Evolutionary conservation across 2,797 vertebrate species (phyloP).

Genomic region (Peromyscus nudipes): DNA sequence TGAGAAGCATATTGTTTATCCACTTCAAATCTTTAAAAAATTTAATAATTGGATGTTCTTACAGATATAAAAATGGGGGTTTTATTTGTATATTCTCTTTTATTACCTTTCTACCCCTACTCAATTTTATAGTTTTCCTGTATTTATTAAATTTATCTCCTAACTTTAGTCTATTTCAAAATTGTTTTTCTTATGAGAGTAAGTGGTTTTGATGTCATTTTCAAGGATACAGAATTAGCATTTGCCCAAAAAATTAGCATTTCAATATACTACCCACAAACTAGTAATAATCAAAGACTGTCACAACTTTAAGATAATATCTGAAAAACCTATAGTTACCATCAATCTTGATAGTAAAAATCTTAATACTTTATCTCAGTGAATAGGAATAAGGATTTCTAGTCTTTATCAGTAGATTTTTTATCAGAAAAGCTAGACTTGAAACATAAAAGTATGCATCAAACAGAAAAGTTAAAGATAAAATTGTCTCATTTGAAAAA

Average conservation of each 20-base stretch:
- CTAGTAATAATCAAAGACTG: no score
- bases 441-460: no score
- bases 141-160: no score
- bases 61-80: not conserved
- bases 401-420: not conserved
- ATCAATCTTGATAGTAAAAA: not conserved
- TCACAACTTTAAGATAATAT: not conserved
- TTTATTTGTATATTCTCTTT: not conserved
- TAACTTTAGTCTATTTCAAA: not conserved
- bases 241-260: not conserved
- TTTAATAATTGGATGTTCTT: no score
- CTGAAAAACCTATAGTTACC: not conserved
- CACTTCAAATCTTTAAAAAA: not conserved
- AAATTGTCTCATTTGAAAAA: no score
- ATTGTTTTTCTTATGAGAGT: not conserved
- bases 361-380: not conserved
- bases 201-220: not conserved
- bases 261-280: not conserved
- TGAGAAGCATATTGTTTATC: not conserved
- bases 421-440: no score
- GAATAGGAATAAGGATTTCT: not conserved
- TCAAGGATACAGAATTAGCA: not conserved
- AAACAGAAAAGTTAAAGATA: no score
- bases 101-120: not conserved
- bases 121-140: no score